Evolutionary conservation across 2,113 vertebrate genomes (phyloP).

Genomic region (Marmota monax): DNA sequence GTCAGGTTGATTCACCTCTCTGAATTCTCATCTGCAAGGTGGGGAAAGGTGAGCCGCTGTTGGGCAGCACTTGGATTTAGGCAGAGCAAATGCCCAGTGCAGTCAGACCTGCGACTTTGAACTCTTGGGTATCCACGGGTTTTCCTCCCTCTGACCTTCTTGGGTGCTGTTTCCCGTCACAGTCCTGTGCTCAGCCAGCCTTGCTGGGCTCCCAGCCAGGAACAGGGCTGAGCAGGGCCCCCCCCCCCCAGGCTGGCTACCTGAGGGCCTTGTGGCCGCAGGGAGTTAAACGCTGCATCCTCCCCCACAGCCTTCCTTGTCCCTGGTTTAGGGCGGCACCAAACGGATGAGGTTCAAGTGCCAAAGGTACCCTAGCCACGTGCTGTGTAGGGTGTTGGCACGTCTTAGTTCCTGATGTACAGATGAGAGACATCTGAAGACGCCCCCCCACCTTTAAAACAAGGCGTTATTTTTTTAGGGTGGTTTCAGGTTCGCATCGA

Average conservation of each 20-base stretch:
- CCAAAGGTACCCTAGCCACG: no score
- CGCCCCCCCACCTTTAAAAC: neutral
- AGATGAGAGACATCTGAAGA: neutral
- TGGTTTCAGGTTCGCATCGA: neutral
- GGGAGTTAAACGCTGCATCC: neutral
- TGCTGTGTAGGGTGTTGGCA: neutral
- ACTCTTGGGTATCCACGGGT: accelerated
- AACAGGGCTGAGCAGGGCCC: accelerated
- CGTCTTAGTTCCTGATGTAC: neutral
- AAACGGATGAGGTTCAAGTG: accelerated
- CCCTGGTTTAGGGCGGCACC: no score
- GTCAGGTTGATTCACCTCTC: accelerated
- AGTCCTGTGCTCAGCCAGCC: no score
- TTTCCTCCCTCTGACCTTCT: neutral
- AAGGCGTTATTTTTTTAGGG: neutral
- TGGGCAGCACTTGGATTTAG: accelerated
- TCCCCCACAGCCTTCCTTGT: accelerated
- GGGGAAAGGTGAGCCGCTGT: accelerated
- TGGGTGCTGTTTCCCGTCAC: neutral
- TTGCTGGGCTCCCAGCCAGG: neutral
- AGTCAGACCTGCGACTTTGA: no score
- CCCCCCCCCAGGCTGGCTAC: neutral
- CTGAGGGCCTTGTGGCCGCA: neutral
- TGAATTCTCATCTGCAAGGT: neutral
- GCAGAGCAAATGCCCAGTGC: neutral